Evolutionary conservation across 2,113 vertebrate genomes (phyloP), one percentile per base, ranked within the genome.

Genomic region (Tachysurus fulvidraco): DNA sequence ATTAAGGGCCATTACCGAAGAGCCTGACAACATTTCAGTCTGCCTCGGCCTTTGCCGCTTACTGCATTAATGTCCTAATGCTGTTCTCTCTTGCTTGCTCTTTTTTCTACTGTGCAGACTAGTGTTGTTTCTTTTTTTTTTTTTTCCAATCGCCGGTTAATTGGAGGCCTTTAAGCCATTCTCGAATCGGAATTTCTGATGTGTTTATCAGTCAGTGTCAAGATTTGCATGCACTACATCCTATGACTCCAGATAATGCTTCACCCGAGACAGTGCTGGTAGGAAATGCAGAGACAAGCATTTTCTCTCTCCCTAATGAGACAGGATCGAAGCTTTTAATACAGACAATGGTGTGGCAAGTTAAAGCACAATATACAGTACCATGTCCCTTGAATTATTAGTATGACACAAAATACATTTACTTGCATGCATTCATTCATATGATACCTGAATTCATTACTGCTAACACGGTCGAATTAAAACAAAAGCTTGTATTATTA

Each of bases 1-100:
- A 90, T 92, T 89, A 89, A 82, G 86, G 65, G 81, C 89, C 80
- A 87, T 92, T 91, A 93, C 88, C 59, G 69, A 54, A 83, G 44
- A 85, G 85, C 50, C 60, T 62, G 77, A 57, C 76, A 52, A 55
- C 55, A 46, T 74, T 81, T 74, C 28, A 69, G 19, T 54, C 64
- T 62, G 74, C 80, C 54, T 78, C 25, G 28, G 69, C 81, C 64
- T 78, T 87, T 60, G 69, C 83, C 81, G 80, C 86, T 81, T 76
- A 85, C 80, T 83, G 73, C 86, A 87, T 89, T 88, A 88, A 88
- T 77, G 78, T 59, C 60, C 25, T 67, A 41, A 23, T 59, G 28
- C 28, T 83, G 21, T 60, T 87, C 67, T 74, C 23, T 73, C 19
- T 81, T 60, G n/a, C 69, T 65, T 59, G 28, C 79, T 87, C 83